phyloP scores from a whole-genome alignment of 2,113 vertebrate genomes.

The Axis porcinus region DNA sequence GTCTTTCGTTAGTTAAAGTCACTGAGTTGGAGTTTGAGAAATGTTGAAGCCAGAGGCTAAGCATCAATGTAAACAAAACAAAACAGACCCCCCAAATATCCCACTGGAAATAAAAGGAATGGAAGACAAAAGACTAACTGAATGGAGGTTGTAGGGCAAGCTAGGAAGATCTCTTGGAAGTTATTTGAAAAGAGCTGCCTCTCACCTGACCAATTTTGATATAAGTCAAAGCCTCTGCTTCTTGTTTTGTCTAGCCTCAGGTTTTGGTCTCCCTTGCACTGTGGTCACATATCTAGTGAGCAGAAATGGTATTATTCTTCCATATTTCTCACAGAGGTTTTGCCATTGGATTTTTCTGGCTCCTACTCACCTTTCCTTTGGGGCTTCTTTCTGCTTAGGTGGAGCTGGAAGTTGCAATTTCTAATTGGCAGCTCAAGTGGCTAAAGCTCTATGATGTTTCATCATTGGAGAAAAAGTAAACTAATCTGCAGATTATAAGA shows the following conservation, averaged over 20 bases:
- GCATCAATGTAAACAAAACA: neutral
- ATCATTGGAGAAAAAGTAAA: constrained; percentile 14
- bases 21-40: neutral
- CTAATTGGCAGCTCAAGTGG: neutral
- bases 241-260: neutral
- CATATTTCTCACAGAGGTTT: constrained; percentile 40
- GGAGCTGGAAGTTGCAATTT: constrained; percentile 17
- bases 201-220: neutral
- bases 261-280: neutral
- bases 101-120: neutral
- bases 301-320: constrained; percentile 15
- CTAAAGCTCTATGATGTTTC: neutral
- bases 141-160: neutral
- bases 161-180: neutral
- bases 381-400: constrained; percentile 2
- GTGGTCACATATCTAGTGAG: neutral
- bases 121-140: neutral
- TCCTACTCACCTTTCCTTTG: neutral
- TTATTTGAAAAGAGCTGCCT: neutral
- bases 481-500: constrained; percentile 3
- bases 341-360: neutral
- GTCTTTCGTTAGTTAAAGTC: neutral
- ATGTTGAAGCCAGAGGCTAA: neutral
- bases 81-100: neutral
- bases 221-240: neutral